Percentiles rank a stretch among this genome's conserved stretches.
Evolutionary conservation across 2,113 vertebrate species (phyloP).

Genomic region (Crotalus tigris): DNA sequence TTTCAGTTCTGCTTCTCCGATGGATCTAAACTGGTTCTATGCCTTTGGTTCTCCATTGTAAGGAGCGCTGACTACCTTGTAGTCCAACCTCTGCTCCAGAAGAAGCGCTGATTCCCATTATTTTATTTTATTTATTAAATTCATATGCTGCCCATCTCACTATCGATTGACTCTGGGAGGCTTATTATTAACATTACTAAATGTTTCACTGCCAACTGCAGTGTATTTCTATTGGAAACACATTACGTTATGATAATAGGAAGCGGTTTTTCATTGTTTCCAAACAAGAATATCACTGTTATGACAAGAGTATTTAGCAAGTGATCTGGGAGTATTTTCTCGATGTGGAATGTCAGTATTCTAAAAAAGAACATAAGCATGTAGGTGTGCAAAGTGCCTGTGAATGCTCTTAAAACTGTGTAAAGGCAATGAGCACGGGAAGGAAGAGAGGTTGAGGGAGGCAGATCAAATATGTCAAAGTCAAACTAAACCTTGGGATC

Average conservation of each 20-base stretch:
- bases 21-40: not conserved
- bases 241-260: not conserved
- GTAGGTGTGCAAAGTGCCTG: not conserved
- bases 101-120: not conserved
- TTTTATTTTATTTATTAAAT: not conserved
- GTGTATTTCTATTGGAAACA: not conserved
- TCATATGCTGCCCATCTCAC: not conserved
- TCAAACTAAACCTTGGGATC: not conserved
- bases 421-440: not conserved
- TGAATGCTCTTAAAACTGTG: not conserved
- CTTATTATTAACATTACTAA: not conserved
- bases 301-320: not conserved
- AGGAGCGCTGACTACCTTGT: not conserved
- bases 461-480: not conserved
- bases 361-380: not conserved
- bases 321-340: not conserved
- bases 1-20: not conserved
- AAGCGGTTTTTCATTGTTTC: not conserved
- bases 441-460: not conserved
- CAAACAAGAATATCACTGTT: not conserved
- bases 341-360: not conserved
- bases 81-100: not conserved
- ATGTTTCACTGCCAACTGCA: not conserved
- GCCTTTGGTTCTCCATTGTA: not conserved
- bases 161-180: not conserved